These are phyloP conservation scores for Philaenus spumarius DNA, from an alignment of 1,140 invertebrate species.

Conservation along the genomic window DNA sequence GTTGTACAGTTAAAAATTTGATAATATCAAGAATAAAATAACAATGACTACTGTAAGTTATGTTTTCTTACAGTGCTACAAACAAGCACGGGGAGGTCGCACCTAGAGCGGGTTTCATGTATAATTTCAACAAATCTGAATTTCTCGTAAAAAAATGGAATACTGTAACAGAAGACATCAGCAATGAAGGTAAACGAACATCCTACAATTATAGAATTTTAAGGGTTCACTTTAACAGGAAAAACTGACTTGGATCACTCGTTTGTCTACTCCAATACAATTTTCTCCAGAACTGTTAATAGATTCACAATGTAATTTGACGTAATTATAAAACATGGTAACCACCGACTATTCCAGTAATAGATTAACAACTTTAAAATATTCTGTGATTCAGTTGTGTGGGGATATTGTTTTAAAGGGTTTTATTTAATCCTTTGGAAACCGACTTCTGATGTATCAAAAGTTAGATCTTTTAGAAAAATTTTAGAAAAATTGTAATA, in stretches of 20 bases:
- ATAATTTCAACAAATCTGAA: slow-evolving; percentile 76
- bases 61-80: slow-evolving; percentile 45
- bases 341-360: background rate
- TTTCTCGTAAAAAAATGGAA: slow-evolving; percentile 86
- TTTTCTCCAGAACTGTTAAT: background rate
- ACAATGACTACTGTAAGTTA: too few relatives aligned
- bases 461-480: too few relatives aligned
- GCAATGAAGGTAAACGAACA: slow-evolving; percentile 39
- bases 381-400: too few relatives aligned
- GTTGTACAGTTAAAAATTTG: too few relatives aligned
- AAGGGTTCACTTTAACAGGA: slow-evolving; percentile 24
- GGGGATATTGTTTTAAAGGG: too few relatives aligned
- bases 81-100: slow-evolving; percentile 49
- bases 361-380: background rate
- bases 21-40: too few relatives aligned
- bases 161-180: slow-evolving; percentile 57
- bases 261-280: background rate
- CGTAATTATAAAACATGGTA: too few relatives aligned
- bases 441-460: too few relatives aligned
- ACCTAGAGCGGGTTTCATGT: slow-evolving; percentile 82
- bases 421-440: too few relatives aligned
- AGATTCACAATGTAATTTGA: background rate
- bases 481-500: too few relatives aligned
- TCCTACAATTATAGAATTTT: background rate
- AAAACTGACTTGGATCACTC: slow-evolving; percentile 26